Percentiles rank a stretch among this genome's conserved stretches.
These are phyloP conservation scores for Nasonia vitripennis DNA, from an alignment of 1,140 invertebrate species.

Conservation along the genomic window DNA sequence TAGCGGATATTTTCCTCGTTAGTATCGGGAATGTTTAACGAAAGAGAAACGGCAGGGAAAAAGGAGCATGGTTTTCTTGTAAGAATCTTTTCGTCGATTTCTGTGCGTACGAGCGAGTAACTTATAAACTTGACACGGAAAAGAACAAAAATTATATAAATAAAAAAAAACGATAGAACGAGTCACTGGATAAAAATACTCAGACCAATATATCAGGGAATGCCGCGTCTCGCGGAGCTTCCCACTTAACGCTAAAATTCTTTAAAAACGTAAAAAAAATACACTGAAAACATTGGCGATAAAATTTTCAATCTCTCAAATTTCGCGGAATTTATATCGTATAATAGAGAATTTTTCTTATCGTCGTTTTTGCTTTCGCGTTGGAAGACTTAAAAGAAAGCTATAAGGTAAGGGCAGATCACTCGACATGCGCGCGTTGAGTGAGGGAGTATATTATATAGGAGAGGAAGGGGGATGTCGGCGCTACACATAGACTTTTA, in stretches of 20 bases:
- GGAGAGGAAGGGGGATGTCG: not conserved
- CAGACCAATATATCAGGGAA: conserved; percentile 10
- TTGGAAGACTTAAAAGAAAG: conserved; percentile 42
- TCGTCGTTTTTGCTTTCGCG: not conserved
- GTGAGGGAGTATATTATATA: not conserved
- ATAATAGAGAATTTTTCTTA: not conserved
- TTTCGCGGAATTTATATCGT: not conserved
- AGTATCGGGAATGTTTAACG: conserved; percentile 25
- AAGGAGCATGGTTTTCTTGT: not conserved
- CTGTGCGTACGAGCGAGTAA: not conserved
- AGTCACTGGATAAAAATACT: conserved; percentile 33
- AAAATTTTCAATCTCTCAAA: not conserved
- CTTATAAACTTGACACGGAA: not conserved
- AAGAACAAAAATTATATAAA: not conserved
- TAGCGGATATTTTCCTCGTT: not conserved
- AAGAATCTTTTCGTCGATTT: not conserved
- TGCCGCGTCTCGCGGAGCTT: not conserved
- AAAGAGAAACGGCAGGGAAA: not conserved
- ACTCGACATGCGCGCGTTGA: not conserved
- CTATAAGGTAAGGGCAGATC: not conserved
- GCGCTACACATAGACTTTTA: conserved; percentile 72
- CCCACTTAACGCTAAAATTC: conserved; percentile 32
- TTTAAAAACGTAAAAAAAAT: conserved; percentile 22
- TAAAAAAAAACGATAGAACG: conserved; percentile 21
- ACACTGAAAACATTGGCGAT: not conserved